These are phyloP conservation scores for Helicoverpa assulta DNA, from an alignment of 2,888 invertebrate species.

Conservation along the genomic window DNA sequence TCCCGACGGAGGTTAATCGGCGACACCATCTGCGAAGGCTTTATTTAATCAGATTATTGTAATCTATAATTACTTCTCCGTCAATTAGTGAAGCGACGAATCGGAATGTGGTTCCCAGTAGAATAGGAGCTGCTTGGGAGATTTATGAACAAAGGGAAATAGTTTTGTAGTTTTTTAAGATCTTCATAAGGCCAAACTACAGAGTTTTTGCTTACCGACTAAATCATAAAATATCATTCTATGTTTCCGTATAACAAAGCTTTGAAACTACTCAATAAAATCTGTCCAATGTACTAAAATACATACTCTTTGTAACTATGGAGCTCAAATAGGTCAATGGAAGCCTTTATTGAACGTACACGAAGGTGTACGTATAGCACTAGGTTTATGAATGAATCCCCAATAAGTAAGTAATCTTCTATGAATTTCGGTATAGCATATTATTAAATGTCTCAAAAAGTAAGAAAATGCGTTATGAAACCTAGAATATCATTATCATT, in stretches of 20 bases:
- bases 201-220: no score
- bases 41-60: constrained; percentile 36
- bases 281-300: background rate
- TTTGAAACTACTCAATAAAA: background rate
- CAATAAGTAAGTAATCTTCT: background rate
- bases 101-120: background rate
- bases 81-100: constrained; percentile 9
- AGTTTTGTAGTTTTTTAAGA: background rate
- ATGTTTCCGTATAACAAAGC: background rate
- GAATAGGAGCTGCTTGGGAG: background rate
- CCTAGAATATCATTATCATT: constrained; percentile 12
- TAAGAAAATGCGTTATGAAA: constrained; percentile 5
- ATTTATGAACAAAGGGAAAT: constrained; percentile 24
- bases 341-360: background rate
- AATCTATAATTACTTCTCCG: constrained; percentile 24
- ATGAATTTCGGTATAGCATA: background rate
- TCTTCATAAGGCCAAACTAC: background rate
- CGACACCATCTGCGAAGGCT: constrained; percentile 25
- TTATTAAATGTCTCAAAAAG: background rate
- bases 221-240: background rate
- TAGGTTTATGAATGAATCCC: constrained; percentile 16
- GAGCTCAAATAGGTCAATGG: background rate
- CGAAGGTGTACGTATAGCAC: background rate
- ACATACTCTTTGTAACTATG: background rate
- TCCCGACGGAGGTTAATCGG: constrained; percentile 31